Evolutionary conservation across 53 echinoderm and acorn worm species (phyloP).

Genomic region (Echinarachnius parma): DNA sequence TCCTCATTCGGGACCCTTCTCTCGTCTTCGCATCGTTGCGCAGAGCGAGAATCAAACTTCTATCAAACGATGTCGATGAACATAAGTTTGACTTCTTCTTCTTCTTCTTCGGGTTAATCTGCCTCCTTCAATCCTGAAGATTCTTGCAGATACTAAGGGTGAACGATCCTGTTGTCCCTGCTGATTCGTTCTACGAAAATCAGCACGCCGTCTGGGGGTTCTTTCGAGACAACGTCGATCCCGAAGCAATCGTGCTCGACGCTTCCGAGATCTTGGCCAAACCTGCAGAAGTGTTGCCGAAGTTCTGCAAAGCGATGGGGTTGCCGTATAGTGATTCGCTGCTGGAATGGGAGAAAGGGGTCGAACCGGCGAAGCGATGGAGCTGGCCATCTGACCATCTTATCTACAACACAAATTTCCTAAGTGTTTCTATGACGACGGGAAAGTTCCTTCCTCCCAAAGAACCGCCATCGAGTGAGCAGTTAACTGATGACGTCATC

Average conservation of each 20-base stretch:
- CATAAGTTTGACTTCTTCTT: background rate
- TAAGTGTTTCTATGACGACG: background rate
- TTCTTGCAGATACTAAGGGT: too few relatives aligned
- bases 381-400: background rate
- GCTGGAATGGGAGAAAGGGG: slow-evolving; percentile 12
- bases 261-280: background rate
- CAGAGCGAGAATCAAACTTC: background rate
- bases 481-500: background rate
- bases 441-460: background rate
- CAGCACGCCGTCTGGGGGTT: slow-evolving; percentile 25
- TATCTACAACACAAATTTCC: background rate
- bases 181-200: background rate
- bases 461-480: background rate
- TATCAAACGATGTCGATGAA: background rate
- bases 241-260: slow-evolving; percentile 36
- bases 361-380: slow-evolving; percentile 5
- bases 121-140: too few relatives aligned
- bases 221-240: background rate
- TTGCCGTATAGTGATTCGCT: background rate
- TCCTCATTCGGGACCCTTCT: background rate
- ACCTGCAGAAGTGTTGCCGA: slow-evolving; percentile 25
- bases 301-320: slow-evolving; percentile 21
- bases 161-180: background rate
- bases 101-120: too few relatives aligned
- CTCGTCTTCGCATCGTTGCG: background rate